Percentiles rank a stretch among this genome's conserved stretches.
These are phyloP conservation scores for Ctenodactylus gundi DNA, from an alignment of 2,113 vertebrate genomes.

Conservation along the genomic window DNA sequence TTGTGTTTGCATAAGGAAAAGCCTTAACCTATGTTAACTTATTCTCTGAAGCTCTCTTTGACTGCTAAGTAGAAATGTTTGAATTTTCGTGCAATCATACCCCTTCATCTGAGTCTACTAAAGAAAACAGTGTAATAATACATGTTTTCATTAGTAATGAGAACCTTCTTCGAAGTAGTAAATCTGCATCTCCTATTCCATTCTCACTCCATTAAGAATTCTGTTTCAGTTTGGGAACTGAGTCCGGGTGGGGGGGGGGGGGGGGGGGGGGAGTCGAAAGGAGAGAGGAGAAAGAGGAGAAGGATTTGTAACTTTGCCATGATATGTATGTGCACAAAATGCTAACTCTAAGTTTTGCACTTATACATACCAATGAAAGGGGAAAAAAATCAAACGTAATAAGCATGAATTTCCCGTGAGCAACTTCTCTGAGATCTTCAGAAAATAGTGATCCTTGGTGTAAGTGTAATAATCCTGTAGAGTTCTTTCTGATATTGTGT, in stretches of 20 bases:
- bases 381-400: too few relatives aligned
- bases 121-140: not conserved
- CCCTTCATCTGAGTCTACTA: not conserved
- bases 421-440: not conserved
- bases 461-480: not conserved
- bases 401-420: not conserved
- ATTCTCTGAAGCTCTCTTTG: conserved; percentile 27
- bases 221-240: not conserved
- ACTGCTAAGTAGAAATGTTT: conserved; percentile 58
- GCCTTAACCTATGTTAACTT: conserved; percentile 45
- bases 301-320: too few relatives aligned
- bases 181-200: not conserved
- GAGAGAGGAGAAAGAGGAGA: too few relatives aligned
- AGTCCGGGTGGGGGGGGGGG: too few relatives aligned
- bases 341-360: too few relatives aligned
- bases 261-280: too few relatives aligned
- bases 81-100: not conserved
- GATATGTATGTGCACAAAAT: too few relatives aligned
- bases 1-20: conserved; percentile 60
- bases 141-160: not conserved
- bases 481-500: conserved; percentile 69
- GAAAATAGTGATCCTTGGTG: not conserved
- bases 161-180: not conserved
- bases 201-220: not conserved
- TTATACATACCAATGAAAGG: too few relatives aligned